A percentile compares a stretch with the other conserved stretches of the same genome.
phyloP scores from a whole-genome alignment of 2,888 invertebrate species.

The Scaptodrosophila latifasciaeformis region DNA sequence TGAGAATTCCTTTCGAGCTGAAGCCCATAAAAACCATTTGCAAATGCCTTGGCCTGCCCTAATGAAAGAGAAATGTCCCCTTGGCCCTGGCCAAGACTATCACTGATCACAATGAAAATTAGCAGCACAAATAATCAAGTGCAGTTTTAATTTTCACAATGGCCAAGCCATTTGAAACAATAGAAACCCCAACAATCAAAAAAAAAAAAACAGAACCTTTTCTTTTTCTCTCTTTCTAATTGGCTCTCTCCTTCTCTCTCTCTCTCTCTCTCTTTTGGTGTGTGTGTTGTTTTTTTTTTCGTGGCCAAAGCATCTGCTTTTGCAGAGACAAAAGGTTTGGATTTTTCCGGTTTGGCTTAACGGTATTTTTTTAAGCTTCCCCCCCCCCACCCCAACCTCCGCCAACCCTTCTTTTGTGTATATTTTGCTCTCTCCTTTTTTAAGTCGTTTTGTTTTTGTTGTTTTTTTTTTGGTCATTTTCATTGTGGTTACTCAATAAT shows the following conservation, averaged over 20 bases:
- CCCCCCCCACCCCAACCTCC: not conserved
- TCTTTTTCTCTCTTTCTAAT: not conserved
- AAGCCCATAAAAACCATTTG: no score
- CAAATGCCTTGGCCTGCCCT: no score
- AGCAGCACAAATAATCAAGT: slow-evolving; percentile 60
- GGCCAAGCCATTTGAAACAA: slow-evolving; percentile 37
- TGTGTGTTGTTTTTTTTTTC: no score
- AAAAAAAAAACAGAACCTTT: slow-evolving; percentile 18
- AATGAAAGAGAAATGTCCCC: no score
- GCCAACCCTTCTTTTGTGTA: slow-evolving; percentile 16
- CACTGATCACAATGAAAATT: slow-evolving; percentile 43
- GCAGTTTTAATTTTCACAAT: slow-evolving; percentile 60
- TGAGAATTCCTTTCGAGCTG: no score
- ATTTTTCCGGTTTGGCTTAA: no score
- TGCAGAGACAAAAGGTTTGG: no score
- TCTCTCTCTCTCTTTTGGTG: not conserved
- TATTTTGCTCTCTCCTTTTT: slow-evolving; percentile 1
- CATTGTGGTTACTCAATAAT: slow-evolving; percentile 56
- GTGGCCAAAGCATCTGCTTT: no score
- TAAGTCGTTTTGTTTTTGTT: not conserved
- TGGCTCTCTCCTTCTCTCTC: not conserved
- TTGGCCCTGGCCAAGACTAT: no score
- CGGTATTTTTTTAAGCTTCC: no score
- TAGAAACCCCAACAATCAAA: slow-evolving; percentile 32
- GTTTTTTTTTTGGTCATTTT: slow-evolving; percentile 14